Percentiles rank a stretch among this genome's conserved stretches.
Evolutionary conservation across 2,113 vertebrate genomes (phyloP).

Genomic region (Menura novaehollandiae): DNA sequence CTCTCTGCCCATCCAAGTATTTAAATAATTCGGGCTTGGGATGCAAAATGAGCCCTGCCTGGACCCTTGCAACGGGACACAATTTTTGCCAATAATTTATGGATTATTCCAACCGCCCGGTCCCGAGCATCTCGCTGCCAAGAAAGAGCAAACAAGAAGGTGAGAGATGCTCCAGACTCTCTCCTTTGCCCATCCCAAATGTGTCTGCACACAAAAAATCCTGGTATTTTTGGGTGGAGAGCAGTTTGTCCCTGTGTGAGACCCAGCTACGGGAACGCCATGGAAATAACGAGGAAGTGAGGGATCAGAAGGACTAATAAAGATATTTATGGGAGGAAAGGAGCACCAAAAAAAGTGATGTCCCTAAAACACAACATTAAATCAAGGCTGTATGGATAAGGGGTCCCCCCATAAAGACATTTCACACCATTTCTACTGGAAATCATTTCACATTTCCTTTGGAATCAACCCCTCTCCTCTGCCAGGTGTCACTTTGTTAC

Average conservation of each 20-base stretch:
- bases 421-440: background rate
- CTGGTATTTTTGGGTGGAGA: fast-evolving
- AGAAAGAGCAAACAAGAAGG: background rate
- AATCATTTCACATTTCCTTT: background rate
- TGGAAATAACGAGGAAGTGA: background rate
- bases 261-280: background rate
- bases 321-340: background rate
- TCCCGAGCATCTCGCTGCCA: background rate
- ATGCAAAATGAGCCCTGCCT: background rate
- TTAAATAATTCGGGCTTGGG: background rate
- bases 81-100: background rate
- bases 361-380: background rate
- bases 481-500: background rate
- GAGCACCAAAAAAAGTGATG: background rate
- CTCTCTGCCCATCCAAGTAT: background rate
- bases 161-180: background rate
- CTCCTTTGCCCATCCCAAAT: background rate
- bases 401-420: background rate
- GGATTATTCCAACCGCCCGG: background rate
- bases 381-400: background rate
- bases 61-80: fast-evolving
- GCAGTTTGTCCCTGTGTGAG: background rate
- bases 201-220: background rate
- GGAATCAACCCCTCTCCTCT: background rate
- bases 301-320: background rate